Base-by-base conservation (phyloP, 2,113 vertebrate genomes). In the Marcusenius ussheri region DNA sequence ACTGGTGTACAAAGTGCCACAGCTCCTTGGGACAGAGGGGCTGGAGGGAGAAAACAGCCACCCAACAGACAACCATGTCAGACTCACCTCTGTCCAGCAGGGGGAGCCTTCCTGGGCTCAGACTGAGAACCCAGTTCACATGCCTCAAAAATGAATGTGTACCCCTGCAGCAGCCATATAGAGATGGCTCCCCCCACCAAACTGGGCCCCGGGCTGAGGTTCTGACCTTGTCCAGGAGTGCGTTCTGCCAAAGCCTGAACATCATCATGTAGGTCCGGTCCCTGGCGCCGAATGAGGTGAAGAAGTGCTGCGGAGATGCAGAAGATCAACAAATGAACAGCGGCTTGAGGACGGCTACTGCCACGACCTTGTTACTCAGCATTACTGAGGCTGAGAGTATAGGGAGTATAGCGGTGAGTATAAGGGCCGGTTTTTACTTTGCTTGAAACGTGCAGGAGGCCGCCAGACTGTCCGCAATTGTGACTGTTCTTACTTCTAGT, bases 221-320 rank as follows among this genome's bases (percentile, higher is more conserved):
- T 9, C 93, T 89, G 89, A 99, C 98, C 97, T 99, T 99, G 90
- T 99, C 98, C 1, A 99, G 96, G 91, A 99, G 97, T 1, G 98
- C 98, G 0, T 99, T 99, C 96, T 99, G 98, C 98, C 98, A 99
- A 27, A 99, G 97, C 87, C 98, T 96, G 97, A 99, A 99, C 98
- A 99, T 99, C 98, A 99, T 99, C 98, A 99, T 99, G 94, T 99
- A 99, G 0, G 98, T 99, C 94, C 98, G 95, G 94, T 99, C 98
- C 80, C 98, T 96, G 92, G 98, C 98, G 89, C 98, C 98, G 27
- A 99, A 99, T 1, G 98, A 99, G 89, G 98, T 99, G 93, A 99
- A 99, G 96, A 99, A 99, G 97, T 99, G 98, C 98, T 99, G 91
- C 0, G 27, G 39, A 62, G 58, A 49, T 39, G 62, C 10, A 70